Evolutionary conservation across 2,888 invertebrate genomes (phyloP).

Genomic region (Nephrocerus scutellatus): DNA sequence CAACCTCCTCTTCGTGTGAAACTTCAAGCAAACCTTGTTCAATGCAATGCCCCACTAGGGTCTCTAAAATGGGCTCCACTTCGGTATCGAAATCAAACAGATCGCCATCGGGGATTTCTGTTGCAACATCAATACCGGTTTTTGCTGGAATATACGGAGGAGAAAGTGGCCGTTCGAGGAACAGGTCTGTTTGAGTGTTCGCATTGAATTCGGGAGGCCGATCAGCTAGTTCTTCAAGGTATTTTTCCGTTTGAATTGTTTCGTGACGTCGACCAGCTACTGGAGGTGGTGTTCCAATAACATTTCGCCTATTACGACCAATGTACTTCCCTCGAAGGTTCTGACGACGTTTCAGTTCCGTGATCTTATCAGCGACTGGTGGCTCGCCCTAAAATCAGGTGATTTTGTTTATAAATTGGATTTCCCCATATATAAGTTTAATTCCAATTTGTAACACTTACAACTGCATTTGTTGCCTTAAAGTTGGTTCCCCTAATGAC

Average conservation of each 20-base stretch:
- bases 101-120: constrained; percentile 87
- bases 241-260: constrained; percentile 82
- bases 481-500: constrained; percentile 79
- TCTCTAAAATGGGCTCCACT: constrained; percentile 83
- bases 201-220: constrained; percentile 69
- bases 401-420: not conserved
- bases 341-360: constrained; percentile 58
- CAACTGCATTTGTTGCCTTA: constrained; percentile 37
- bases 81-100: constrained; percentile 91
- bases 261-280: constrained; percentile 79
- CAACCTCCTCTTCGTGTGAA: constrained; percentile 87
- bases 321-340: constrained; percentile 61
- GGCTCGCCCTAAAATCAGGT: constrained; percentile 44
- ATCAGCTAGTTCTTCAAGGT: constrained; percentile 77
- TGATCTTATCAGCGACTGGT: constrained; percentile 44
- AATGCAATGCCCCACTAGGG: constrained; percentile 79
- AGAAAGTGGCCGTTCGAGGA: constrained; percentile 73
- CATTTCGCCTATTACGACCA: constrained; percentile 52
- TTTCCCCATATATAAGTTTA: no score
- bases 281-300: constrained; percentile 47
- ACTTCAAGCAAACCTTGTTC: constrained; percentile 86
- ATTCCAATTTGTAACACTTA: constrained; percentile 24
- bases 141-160: constrained; percentile 73
- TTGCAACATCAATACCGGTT: constrained; percentile 70
- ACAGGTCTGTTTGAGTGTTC: constrained; percentile 81